Evolutionary conservation across 2,888 invertebrate species (phyloP).

Genomic region (Keiferia lycopersicella): DNA sequence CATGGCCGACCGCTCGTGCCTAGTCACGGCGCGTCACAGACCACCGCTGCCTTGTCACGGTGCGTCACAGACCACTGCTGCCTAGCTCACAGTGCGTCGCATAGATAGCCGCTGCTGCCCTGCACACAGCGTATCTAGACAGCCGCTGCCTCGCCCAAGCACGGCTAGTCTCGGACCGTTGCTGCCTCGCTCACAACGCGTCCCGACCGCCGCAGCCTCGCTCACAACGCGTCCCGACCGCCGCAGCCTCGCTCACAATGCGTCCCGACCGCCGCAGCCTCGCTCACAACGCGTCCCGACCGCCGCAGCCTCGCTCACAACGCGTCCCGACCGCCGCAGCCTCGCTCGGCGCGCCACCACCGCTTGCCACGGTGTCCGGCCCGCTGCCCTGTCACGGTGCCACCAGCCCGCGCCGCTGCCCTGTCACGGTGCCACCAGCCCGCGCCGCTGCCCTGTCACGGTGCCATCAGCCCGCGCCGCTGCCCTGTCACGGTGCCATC

Average conservation of each 20-base stretch:
- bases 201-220: conserved; percentile 27
- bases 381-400: conserved; percentile 18
- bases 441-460: conserved; percentile 27
- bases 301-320: conserved; percentile 30
- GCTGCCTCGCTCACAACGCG: conserved; percentile 30
- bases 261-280: background rate
- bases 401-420: conserved; percentile 16
- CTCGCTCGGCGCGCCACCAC: conserved; percentile 26
- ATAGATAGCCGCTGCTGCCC: conserved; percentile 9
- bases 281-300: background rate
- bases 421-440: conserved; percentile 24
- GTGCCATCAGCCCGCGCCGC: conserved; percentile 23
- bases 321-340: conserved; percentile 26
- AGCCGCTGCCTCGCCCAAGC: background rate
- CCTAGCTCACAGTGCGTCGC: conserved; percentile 26
- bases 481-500: conserved; percentile 15
- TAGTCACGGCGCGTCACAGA: conserved; percentile 4
- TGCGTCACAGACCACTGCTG: conserved; percentile 26
- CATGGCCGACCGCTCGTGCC: conserved; percentile 5
- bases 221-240: conserved; percentile 19
- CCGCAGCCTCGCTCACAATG: conserved; percentile 21
- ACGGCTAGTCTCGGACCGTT: conserved; percentile 15
- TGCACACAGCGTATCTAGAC: conserved; percentile 23
- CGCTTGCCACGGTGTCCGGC: conserved; percentile 13
- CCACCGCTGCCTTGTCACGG: conserved; percentile 25